Base-by-base conservation (phyloP, 2,888 invertebrate genomes). In the Salpingus planirostris region DNA sequence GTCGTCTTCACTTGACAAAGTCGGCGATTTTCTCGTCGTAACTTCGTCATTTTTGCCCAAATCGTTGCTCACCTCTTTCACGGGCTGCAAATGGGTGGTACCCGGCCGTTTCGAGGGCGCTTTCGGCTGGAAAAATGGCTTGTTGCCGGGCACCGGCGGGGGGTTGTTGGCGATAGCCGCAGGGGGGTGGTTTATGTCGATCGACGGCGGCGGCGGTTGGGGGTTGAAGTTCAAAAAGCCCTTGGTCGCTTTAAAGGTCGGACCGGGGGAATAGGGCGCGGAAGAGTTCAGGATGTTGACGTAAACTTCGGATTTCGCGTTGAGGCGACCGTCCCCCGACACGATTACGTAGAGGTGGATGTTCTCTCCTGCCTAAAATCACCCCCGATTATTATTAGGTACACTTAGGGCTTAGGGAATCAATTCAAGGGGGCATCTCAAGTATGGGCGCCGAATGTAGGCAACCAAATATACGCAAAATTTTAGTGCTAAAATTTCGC, bases 311-410 rank as follows among this genome's bases (percentile, higher is more conserved):
- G 69, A 73, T 60, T 81, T 81, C 2, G 78, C 72, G 3, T 69
- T 68, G 26, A 78, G 63, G 38, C 71, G 67, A 3, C 81, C 81
- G 57, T 81, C 79, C n/a, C n/a, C n/a, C 11, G 69, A 71, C 10
- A 75, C 78, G 2, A 77, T 80, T 29, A 83, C 76, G 61, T 77
- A 81, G 11, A 83, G 65, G 43, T 73, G 73, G 49, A 80, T 70
- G 47, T 74, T 71, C 54, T 78, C 68, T 4, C 79, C 80, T 34
- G 69, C 78, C 81, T 82, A 57, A 35, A 66, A 66, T 21, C 2
- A 8, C 7, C 3, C n/a, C 7, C 13, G 6, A 6, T 6, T 13
- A 26, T 12, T 26, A 12, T 11, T 13, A 13, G 13, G n/a, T n/a
- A n/a, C n/a, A n/a, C n/a, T n/a, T n/a, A n/a, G n/a, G n/a, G n/a